Conservation (phyloP, 2,888 invertebrate species). For the Hipparchia sbordonii region DNA sequence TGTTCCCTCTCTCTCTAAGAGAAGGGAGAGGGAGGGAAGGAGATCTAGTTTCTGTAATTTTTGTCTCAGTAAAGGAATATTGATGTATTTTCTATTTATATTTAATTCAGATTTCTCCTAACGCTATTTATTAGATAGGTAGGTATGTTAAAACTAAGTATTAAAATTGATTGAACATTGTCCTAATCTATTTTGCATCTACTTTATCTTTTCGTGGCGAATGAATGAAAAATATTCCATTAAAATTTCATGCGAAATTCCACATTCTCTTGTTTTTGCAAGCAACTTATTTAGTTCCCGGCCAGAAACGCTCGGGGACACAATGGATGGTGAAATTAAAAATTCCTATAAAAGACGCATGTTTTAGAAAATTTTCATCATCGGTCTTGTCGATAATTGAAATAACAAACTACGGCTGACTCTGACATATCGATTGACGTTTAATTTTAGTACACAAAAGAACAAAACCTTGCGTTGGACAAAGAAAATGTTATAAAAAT, state of each 20-base stretch:
- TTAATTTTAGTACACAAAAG: constrained; percentile 73
- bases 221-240: constrained; percentile 6
- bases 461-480: constrained; percentile 55
- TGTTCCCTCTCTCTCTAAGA: no score
- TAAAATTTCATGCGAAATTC: constrained; percentile 24
- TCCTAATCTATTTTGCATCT: no score
- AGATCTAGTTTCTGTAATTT: no score
- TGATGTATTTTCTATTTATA: no score
- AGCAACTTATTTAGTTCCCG: constrained; percentile 31
- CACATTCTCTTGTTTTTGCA: constrained; percentile 30
- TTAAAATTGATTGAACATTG: no score
- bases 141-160: no score
- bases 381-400: constrained; percentile 71
- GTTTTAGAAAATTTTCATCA: constrained; percentile 65
- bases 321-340: constrained; percentile 48
- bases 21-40: no score
- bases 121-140: no score
- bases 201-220: no score
- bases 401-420: constrained; percentile 71
- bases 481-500: constrained; percentile 41
- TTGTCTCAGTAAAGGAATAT: no score
- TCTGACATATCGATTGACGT: constrained; percentile 73
- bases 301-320: constrained; percentile 36
- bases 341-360: constrained; percentile 55
- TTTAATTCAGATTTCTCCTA: no score